Percentiles rank a stretch among this genome's conserved stretches.
phyloP scores from a whole-genome alignment of 2,888 invertebrate genomes.

The Volucella zonaria region DNA sequence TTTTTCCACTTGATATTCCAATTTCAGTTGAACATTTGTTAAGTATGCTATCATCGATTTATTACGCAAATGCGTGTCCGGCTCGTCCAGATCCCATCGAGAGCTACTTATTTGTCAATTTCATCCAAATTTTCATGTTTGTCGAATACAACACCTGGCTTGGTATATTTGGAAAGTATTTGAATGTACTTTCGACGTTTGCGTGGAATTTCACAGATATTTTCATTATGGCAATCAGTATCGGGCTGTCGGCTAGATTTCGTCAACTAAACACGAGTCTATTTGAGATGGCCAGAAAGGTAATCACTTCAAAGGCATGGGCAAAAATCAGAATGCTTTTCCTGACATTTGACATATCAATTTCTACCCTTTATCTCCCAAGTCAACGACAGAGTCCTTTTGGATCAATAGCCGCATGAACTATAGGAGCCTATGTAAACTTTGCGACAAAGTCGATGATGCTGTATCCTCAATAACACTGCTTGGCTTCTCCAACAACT shows the following conservation, averaged over 20 bases:
- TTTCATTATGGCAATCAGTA: constrained; percentile 88
- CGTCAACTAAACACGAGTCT: constrained; percentile 85
- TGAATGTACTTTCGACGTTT: constrained; percentile 86
- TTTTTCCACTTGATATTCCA: background rate
- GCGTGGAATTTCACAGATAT: constrained; percentile 90
- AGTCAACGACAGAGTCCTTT: constrained; percentile 80
- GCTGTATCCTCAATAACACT: constrained; percentile 83
- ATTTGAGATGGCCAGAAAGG: constrained; percentile 82
- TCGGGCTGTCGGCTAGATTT: constrained; percentile 87
- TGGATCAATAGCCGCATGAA: constrained; percentile 84
- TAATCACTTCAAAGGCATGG: constrained; percentile 42
- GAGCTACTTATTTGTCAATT: constrained; percentile 78
- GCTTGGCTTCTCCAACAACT: constrained; percentile 84
- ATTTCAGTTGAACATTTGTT: constrained; percentile 84
- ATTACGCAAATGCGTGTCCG: constrained; percentile 79
- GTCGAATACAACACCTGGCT: constrained; percentile 76
- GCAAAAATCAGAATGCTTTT: too few relatives aligned
- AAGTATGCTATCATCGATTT: constrained; percentile 85
- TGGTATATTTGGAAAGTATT: constrained; percentile 79
- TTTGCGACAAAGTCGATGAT: constrained; percentile 83
- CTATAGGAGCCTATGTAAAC: constrained; percentile 83
- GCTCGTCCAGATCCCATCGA: constrained; percentile 77
- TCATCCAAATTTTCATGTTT: constrained; percentile 77
- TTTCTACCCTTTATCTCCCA: background rate
- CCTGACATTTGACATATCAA: background rate